Conservation (phyloP, 2,888 invertebrate genomes). For the Blomia tropicalis region DNA sequence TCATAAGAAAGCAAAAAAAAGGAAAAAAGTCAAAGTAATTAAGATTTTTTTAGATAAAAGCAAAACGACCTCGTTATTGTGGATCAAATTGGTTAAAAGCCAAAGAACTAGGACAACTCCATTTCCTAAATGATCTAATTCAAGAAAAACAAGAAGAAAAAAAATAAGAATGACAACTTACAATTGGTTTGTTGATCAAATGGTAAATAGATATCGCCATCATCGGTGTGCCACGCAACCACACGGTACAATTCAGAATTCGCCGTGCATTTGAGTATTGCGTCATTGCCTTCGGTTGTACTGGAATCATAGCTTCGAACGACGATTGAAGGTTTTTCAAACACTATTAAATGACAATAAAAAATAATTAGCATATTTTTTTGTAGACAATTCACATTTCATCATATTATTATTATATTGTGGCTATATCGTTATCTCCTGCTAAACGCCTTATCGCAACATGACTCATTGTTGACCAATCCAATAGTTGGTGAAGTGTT, state of each 20-base stretch:
- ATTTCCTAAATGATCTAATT: neutral
- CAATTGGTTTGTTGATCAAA: neutral
- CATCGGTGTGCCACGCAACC: constrained; percentile 17
- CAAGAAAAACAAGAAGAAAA: neutral
- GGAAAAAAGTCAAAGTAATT: neutral
- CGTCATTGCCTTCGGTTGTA: constrained; percentile 7
- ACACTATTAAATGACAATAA: neutral
- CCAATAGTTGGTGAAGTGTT: too few relatives aligned
- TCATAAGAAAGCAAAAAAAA: neutral
- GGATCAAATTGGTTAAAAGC: neutral
- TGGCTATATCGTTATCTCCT: too few relatives aligned
- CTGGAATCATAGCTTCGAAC: constrained; percentile 2
- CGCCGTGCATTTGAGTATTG: neutral
- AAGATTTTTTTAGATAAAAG: neutral
- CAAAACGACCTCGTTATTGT: too few relatives aligned
- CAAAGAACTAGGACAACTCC: neutral
- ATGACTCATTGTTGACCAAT: too few relatives aligned
- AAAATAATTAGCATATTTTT: too few relatives aligned
- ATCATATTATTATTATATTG: too few relatives aligned
- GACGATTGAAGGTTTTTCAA: constrained; percentile 2
- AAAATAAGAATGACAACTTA: neutral
- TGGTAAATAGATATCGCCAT: constrained; percentile 5
- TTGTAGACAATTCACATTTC: neutral
- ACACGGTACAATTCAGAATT: constrained; percentile 1
- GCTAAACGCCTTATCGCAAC: too few relatives aligned